Base-by-base conservation (phyloP, 1,140 invertebrate species). In the Phthorimaea operculella region DNA sequence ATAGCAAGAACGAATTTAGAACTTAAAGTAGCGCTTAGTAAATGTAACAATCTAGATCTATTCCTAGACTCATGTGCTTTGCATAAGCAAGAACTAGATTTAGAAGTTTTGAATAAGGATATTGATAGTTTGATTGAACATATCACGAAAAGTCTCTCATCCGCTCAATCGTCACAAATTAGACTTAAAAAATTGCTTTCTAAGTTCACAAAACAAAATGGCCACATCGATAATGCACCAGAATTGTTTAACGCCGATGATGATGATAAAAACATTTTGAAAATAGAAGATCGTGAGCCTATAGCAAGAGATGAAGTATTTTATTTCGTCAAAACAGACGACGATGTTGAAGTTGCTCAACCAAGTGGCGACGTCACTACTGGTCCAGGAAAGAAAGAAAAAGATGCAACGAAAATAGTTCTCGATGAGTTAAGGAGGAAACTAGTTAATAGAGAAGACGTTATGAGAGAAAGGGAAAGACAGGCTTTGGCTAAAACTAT, bases 381-480 rank as follows among this genome's bases (percentile, higher is more conserved):
- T 1, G 79, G 61, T 0, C 82, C 82, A 1, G 82, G 82, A 0
- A 64, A 68, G 39, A 79, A 72, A 59, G 82, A 83, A 54, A 78
- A 63, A 34, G 77, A 80, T 33, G 59, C 66, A 4, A 77, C 76
- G 0, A 79, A 75, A 65, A 57, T 85, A 11, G 76, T 85, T 28
- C 47, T 85, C 0, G 68, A 60, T 12, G 82, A 85, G 51, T 60
- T 87, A 33, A 81, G 74, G 64, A 72, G 79, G 51, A 85, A 83
- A 63, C 55, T 87, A 55, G 75, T 80, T 14, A 81, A 83, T 56
- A 64, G 84, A 55, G 85, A 87, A 57, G 83, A 86, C 50, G 42
- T 79, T 8, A 87, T 86, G 85, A 64, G 83, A 1, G 81, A 83
- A 45, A 70, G 85, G 54, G 85, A 87, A 52, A 76, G 80, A 15